Evolutionary conservation across 37 sponge, comb jelly and placozoan genomes (phyloP).

Genomic region (Dysidea cf. avara): DNA sequence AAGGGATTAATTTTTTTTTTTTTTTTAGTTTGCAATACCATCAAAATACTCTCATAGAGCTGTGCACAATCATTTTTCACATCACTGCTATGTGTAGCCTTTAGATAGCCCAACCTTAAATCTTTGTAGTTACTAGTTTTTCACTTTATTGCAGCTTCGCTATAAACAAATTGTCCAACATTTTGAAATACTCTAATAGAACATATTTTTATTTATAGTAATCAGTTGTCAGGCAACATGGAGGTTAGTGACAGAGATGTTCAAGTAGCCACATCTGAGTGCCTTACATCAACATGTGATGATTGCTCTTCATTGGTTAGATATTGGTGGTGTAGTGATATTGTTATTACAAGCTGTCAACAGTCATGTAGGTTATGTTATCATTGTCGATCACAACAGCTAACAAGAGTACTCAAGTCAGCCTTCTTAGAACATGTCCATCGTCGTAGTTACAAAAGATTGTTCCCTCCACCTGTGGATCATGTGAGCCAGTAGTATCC

Average conservation of each 20-base stretch:
- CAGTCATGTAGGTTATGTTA: constrained; percentile 63
- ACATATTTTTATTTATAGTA: too few species aligned
- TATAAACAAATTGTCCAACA: too few species aligned
- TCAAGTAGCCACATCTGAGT: constrained; percentile 35
- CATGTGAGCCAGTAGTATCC: background rate
- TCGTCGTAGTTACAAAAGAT: constrained; percentile 50
- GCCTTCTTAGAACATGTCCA: constrained; percentile 68
- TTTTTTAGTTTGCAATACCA: too few species aligned
- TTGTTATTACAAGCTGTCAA: background rate
- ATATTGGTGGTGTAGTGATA: background rate
- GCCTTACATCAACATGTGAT: constrained; percentile 20
- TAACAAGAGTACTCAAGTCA: constrained; percentile 32
- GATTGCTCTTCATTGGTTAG: constrained; percentile 6
- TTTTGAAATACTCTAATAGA: too few species aligned
- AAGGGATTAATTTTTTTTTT: too few species aligned
- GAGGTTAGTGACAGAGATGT: constrained; percentile 45
- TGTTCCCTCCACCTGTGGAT: constrained; percentile 29
- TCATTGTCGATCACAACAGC: constrained; percentile 17
- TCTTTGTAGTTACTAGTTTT: too few species aligned
- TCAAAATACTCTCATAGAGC: too few species aligned
- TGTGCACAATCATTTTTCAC: too few species aligned
- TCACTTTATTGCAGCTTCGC: too few species aligned
- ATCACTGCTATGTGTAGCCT: too few species aligned
- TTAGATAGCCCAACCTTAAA: too few species aligned
- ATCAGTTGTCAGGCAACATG: constrained; percentile 51